Base-by-base conservation (phyloP, 2,113 vertebrate species). In the Paraplagusia blochii region DNA sequence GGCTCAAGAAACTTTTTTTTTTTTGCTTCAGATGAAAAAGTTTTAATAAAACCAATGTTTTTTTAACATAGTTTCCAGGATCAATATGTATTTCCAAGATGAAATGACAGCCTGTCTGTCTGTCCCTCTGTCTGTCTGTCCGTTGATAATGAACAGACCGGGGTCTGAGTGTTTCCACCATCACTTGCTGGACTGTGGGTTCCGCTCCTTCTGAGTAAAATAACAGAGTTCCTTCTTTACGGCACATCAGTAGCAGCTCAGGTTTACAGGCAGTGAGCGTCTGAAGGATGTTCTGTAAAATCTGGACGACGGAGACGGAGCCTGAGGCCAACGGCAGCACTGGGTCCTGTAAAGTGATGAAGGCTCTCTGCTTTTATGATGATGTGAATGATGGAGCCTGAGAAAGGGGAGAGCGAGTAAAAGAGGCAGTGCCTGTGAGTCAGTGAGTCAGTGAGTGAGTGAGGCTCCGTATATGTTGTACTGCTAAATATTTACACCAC, bases 171-270 rank as follows among this genome's bases (percentile, higher is more conserved):
- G 36, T 48, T 17, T 53, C 48, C 34, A 55, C 10, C 39, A 29
- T 44, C 35, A 1, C 46, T 48, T 82, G 61, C 81, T 58, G 65
- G 75, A 6, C 22, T 29, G 22, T 82, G 76, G 77, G 88, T 91
- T 90, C 88, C 81, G 79, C 85, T 76, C 83, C 82, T 73, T 70
- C 85, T 43, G 72, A 75, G 72, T 83, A 86, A 82, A 82, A 89
- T 81, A 88, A 90, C 85, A 69, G 64, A 82, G 77, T 90, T 29
- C 22, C 22, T 29, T 29, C 22, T 29, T 90, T 87, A 88, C 83
- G 76, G 85, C 87, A 88, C 88, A 89, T 91, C 90, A 89, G 84
- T 86, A 86, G 22, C 22, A 85, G 84, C 87, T 85, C 83, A 62
- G 83, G 84, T 87, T 85, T 89, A 82, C 77, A 63, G 82, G 85